Evolutionary conservation across 2,888 invertebrate species (phyloP).

Genomic region (Perdita meconis): DNA sequence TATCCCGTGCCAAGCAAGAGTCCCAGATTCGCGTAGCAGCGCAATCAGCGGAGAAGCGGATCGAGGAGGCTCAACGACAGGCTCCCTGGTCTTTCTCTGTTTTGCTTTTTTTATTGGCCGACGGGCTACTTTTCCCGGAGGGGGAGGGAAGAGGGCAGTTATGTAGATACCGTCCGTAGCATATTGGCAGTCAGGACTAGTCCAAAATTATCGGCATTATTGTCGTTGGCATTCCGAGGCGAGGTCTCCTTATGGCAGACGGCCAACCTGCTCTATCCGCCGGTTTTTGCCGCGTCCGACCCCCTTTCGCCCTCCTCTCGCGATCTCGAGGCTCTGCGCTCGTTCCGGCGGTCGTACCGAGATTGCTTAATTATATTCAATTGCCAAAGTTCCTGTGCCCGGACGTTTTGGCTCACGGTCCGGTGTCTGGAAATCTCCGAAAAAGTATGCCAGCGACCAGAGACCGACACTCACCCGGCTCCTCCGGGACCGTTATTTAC

Average conservation of each 20-base stretch:
- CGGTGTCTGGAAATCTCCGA: slow-evolving; percentile 47
- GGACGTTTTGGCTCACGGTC: slow-evolving; percentile 55
- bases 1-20: slow-evolving; percentile 43
- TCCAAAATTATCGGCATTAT: slow-evolving; percentile 78
- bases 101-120: slow-evolving; percentile 77
- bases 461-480: slow-evolving; percentile 21
- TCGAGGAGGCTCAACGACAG: slow-evolving; percentile 68
- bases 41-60: slow-evolving; percentile 55
- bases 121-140: slow-evolving; percentile 76
- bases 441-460: slow-evolving; percentile 61
- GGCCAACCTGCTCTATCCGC: slow-evolving; percentile 69
- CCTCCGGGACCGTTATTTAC: slow-evolving; percentile 36
- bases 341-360: slow-evolving; percentile 67
- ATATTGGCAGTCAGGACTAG: slow-evolving; percentile 81
- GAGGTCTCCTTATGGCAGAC: slow-evolving; percentile 81
- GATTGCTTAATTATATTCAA: slow-evolving; percentile 83
- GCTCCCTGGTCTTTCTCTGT: slow-evolving; percentile 63
- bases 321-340: slow-evolving; percentile 14
- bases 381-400: slow-evolving; percentile 79
- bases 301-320: slow-evolving; percentile 37
- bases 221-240: slow-evolving; percentile 73
- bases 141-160: no score
- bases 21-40: slow-evolving; percentile 53
- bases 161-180: slow-evolving; percentile 80
- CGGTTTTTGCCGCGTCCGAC: slow-evolving; percentile 66